Percentiles rank a stretch among this genome's conserved stretches.
Evolutionary conservation across 2,888 invertebrate genomes (phyloP).

Genomic region (Callimorpha dominula): DNA sequence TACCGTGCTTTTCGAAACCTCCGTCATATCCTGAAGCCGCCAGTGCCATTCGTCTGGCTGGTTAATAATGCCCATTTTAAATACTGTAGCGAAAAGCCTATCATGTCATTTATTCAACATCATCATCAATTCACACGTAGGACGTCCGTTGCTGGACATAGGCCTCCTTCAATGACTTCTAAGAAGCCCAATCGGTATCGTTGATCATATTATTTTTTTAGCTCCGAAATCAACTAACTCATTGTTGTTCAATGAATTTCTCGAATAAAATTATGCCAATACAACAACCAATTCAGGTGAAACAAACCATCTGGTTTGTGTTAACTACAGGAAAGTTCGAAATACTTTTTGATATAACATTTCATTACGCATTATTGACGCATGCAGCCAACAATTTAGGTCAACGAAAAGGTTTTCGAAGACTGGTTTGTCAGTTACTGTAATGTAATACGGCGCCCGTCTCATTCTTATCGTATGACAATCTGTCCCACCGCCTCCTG

Average conservation of each 20-base stretch:
- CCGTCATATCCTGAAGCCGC: too few species aligned
- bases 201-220: neutral
- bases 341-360: slow-evolving; percentile 15
- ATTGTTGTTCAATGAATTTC: neutral
- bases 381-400: slow-evolving; percentile 13
- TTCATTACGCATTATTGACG: slow-evolving; percentile 18
- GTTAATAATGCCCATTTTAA: too few species aligned
- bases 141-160: too few species aligned
- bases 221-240: neutral
- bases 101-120: too few species aligned
- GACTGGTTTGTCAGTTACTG: neutral
- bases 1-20: too few species aligned
- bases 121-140: too few species aligned
- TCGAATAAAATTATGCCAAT: neutral
- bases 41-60: too few species aligned
- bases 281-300: slow-evolving; percentile 8
- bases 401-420: slow-evolving; percentile 7
- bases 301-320: slow-evolving; percentile 9
- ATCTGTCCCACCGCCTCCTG: neutral
- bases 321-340: slow-evolving; percentile 5
- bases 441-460: slow-evolving; percentile 1
- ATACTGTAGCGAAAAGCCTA: too few species aligned
- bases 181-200: too few species aligned
- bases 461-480: neutral
- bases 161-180: too few species aligned